These are phyloP conservation scores for Lacerta bilineata DNA, from an alignment of 2,797 vertebrate species.

Conservation along the genomic window DNA sequence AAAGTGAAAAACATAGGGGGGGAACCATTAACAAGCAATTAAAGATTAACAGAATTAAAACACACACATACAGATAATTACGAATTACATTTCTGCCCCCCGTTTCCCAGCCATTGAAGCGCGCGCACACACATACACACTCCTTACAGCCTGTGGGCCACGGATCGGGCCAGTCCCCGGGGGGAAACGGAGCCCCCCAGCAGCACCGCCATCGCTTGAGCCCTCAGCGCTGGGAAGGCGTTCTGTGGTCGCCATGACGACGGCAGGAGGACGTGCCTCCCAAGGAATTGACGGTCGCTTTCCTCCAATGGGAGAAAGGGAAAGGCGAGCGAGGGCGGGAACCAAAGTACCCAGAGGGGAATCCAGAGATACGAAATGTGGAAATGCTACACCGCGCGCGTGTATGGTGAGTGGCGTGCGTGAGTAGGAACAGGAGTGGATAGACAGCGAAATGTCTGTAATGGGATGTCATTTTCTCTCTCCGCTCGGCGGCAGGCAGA, in stretches of 20 bases:
- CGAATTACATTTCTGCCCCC: no score
- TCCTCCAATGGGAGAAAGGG: rapidly evolving
- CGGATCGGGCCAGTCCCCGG: conserved; percentile 11
- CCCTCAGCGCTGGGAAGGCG: neutral
- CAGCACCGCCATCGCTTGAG: neutral
- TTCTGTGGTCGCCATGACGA: neutral
- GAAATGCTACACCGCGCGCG: no score
- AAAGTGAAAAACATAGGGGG: no score
- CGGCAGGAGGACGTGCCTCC: neutral
- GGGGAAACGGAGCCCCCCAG: neutral
- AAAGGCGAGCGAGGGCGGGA: rapidly evolving
- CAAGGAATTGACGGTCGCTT: neutral
- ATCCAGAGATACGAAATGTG: neutral
- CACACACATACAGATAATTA: no score
- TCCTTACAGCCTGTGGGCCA: conserved; percentile 41
- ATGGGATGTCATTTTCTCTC: no score
- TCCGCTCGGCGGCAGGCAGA: no score
- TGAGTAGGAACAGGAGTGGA: no score
- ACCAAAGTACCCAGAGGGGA: conserved; percentile 1
- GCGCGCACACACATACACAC: rapidly evolving
- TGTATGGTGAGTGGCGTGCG: no score
- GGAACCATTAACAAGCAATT: no score
- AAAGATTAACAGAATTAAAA: neutral
- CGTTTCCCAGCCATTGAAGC: no score
- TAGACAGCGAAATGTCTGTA: no score